Base-by-base conservation (phyloP, 2,113 vertebrate species). In the Lycaon pictus region DNA sequence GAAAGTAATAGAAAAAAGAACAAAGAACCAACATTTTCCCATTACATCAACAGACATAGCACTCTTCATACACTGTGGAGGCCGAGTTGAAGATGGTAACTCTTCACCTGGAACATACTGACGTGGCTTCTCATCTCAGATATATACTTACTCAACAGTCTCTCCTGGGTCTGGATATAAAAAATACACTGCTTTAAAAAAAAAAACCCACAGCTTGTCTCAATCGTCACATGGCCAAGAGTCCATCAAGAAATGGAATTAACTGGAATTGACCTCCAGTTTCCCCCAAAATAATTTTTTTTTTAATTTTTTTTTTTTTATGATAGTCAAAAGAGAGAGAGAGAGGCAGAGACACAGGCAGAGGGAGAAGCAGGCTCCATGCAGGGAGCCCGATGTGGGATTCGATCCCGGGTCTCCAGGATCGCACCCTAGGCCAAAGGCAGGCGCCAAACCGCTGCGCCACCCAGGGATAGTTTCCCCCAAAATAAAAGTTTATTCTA, bases 401-500 rank as follows among this genome's bases (percentile, higher is more conserved):
- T n/a, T n/a, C n/a, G n/a, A n/a, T n/a, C n/a, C n/a, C n/a, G n/a
- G n/a, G n/a, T n/a, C n/a, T n/a, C n/a, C n/a, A n/a, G n/a, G n/a
- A n/a, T n/a, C n/a, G n/a, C n/a, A n/a, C n/a, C n/a, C n/a, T n/a
- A n/a, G n/a, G n/a, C n/a, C n/a, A n/a, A n/a, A n/a, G n/a, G n/a
- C n/a, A n/a, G n/a, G n/a, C n/a, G n/a, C n/a, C n/a, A n/a, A n/a
- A n/a, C n/a, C n/a, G n/a, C n/a, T n/a, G n/a, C n/a, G n/a, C n/a
- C n/a, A n/a, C n/a, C n/a, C n/a, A n/a, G n/a, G n/a, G n/a, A n/a
- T n/a, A 37, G 35, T 58, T 58, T 79, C 77, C 79, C 20, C 51
- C 81, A 81, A 93, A 93, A 77, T 27, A 53, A 67, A 65, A 53
- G 37, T 67, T 85, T 77, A 67, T 37, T 90, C 87, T 55, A 82